These are phyloP conservation scores for Pecten maximus DNA, from an alignment of 2,888 invertebrate species.

Conservation along the genomic window DNA sequence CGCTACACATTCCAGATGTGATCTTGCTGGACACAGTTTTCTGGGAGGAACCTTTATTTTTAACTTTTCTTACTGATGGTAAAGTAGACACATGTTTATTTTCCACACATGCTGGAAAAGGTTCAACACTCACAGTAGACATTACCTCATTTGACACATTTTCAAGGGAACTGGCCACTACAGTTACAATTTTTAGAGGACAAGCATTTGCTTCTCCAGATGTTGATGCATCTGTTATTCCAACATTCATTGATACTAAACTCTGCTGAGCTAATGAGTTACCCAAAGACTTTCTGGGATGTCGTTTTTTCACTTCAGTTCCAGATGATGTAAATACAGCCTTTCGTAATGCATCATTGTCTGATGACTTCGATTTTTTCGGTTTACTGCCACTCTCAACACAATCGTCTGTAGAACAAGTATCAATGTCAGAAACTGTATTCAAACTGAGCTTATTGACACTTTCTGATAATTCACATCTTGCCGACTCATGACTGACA, in stretches of 20 bases:
- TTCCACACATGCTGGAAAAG: neutral
- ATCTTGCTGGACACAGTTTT: neutral
- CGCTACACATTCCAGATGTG: neutral
- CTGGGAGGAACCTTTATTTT: neutral
- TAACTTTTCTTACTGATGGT: neutral
- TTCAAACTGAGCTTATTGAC: conserved; percentile 12
- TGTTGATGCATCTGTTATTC: neutral
- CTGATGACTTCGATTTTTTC: neutral
- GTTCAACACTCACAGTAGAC: neutral
- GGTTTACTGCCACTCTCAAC: neutral
- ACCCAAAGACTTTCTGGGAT: neutral
- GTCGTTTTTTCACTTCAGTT: neutral
- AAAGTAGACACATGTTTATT: neutral
- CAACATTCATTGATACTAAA: neutral
- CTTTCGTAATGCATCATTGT: neutral
- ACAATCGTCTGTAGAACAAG: too few relatives aligned
- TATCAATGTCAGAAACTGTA: neutral
- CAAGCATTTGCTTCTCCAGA: neutral
- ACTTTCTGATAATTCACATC: conserved; percentile 9
- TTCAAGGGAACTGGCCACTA: neutral
- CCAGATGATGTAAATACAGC: neutral
- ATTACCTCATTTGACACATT: neutral
- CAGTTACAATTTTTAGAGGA: neutral
- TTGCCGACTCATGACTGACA: neutral
- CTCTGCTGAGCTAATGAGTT: neutral